Evolutionary conservation across 2,113 vertebrate genomes (phyloP).

Genomic region (Tonatia bakeri): DNA sequence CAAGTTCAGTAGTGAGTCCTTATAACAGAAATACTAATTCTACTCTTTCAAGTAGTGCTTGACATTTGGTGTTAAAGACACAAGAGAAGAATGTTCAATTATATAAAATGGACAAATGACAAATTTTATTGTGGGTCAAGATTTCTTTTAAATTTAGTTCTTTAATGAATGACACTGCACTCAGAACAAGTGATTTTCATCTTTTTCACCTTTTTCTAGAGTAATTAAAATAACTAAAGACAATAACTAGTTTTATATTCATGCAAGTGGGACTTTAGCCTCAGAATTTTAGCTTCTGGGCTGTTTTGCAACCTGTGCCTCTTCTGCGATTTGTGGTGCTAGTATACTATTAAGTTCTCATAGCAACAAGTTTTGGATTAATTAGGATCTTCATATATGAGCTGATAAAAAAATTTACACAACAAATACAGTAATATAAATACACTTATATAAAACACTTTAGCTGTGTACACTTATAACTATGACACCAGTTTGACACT

Average conservation of each 20-base stretch:
- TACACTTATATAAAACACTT: neutral
- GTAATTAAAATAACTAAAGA: slow-evolving; percentile 19
- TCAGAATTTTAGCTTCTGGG: neutral
- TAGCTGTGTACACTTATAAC: neutral
- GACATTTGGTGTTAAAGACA: neutral
- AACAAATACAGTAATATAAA: neutral
- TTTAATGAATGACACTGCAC: neutral
- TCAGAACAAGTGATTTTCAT: slow-evolving; percentile 30
- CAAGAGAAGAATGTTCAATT: neutral
- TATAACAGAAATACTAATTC: neutral
- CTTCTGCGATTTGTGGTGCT: neutral
- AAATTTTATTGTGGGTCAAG: neutral
- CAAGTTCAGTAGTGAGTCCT: neutral
- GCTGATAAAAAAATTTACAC: neutral
- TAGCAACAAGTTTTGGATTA: neutral
- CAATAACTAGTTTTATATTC: neutral
- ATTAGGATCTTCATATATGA: neutral
- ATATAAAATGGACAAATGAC: neutral
- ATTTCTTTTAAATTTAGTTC: neutral
- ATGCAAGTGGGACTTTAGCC: neutral
- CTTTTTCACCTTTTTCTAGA: neutral
- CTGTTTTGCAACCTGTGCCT: neutral
- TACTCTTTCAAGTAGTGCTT: neutral
- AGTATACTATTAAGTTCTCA: neutral
- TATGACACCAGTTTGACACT: neutral